Evolutionary conservation across 2,113 vertebrate genomes (phyloP).

Genomic region (Neolamprologus variostigma): DNA sequence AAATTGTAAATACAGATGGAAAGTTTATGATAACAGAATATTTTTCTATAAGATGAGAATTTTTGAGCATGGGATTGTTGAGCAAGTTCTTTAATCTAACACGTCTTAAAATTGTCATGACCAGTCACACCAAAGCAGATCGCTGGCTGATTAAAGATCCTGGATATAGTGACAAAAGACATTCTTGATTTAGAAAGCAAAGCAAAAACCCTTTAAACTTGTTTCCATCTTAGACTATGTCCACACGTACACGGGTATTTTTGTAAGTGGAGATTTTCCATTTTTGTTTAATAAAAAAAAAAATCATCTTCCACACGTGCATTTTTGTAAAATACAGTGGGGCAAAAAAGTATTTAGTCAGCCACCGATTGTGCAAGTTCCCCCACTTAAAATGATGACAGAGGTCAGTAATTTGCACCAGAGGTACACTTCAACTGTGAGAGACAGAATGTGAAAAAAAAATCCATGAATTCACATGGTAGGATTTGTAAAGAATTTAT

Average conservation of each 20-base stretch:
- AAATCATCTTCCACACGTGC: neutral
- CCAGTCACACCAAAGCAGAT: neutral
- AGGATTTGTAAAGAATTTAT: too few relatives aligned
- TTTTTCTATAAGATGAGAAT: neutral
- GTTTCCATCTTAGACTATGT: neutral
- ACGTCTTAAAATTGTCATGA: neutral
- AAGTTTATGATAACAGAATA: neutral
- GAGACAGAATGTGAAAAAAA: too few relatives aligned
- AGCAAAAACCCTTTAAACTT: rapidly evolving
- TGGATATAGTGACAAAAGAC: neutral
- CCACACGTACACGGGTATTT: rapidly evolving
- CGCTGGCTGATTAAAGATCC: neutral
- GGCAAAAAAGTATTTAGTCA: too few relatives aligned
- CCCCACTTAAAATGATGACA: too few relatives aligned
- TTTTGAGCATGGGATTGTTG: neutral
- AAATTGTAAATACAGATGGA: neutral
- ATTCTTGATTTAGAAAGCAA: neutral
- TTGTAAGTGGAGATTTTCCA: neutral
- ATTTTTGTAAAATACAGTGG: neutral
- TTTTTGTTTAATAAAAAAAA: rapidly evolving
- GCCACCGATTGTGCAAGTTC: too few relatives aligned
- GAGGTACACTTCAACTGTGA: too few relatives aligned
- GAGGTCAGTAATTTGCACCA: too few relatives aligned
- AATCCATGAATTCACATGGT: too few relatives aligned
- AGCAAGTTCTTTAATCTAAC: neutral